Evolutionary conservation across 2,888 invertebrate genomes (phyloP), one percentile per base, ranked within the genome.

Genomic region (Andrena haemorrhoa): DNA sequence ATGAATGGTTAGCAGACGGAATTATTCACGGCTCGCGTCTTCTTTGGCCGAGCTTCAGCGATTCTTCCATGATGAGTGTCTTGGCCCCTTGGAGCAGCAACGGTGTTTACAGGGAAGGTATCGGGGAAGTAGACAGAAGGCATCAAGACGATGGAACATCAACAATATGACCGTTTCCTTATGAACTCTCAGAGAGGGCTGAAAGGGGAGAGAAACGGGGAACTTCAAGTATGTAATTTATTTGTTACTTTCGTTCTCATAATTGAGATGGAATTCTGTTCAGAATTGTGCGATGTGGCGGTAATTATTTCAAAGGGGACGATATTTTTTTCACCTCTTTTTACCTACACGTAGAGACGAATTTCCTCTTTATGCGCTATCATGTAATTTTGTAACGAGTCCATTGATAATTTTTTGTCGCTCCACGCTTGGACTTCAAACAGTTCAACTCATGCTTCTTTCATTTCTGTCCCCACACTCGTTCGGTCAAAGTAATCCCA

Each of bases 1-100:
- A 91, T 88, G 90, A 92, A 90, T 90, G 90, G 87, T 86, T 87
- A 82, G 85, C 87, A 89, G 88, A 90, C 89, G 89, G 91, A 92
- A 92, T 92, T 91, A 92, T 92, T 92, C 88, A 92, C 88, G 82
- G 86, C 82, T 82, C 86, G 89, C 84, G 89, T 88, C 76, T 78
- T 81, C 79, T 60, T 64, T n/a, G 26, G 20, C 26, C 20, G 10
- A 12, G 10, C 53, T 70, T 8, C 51, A 20, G 31, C 8, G 23
- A n/a, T 41, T 35, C 53, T 26, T 47, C 16, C 41, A 12, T 12
- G 47, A 29, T 16, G 10, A 16, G 41, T 35, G 7, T 66, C 20
- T 31, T 49, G 49, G 12, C 29, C 7, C 20, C n/a, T 2, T 51
- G 6, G 8, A 51, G 20, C 20, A 20, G 51, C 6, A 8, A 3